phyloP scores from a whole-genome alignment of 37 sponge, comb jelly and placozoan species.

The Chondrosia reniformis region DNA sequence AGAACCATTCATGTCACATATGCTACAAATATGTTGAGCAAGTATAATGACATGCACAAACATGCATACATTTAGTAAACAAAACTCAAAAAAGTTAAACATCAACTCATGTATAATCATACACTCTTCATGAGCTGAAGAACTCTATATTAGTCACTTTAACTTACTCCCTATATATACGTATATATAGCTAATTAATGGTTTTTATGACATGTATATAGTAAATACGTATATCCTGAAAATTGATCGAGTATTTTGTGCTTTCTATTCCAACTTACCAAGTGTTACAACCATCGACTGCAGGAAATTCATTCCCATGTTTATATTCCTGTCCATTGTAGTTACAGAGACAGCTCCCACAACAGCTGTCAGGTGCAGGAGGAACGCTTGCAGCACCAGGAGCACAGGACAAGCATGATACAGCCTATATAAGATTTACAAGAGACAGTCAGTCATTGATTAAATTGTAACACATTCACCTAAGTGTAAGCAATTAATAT shows the following conservation, averaged over 20 bases:
- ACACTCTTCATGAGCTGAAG: too few species aligned
- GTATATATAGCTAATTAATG: too few species aligned
- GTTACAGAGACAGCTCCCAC: background rate
- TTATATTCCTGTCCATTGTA: background rate
- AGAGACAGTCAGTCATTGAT: too few species aligned
- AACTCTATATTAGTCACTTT: too few species aligned
- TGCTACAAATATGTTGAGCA: too few species aligned
- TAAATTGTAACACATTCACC: too few species aligned
- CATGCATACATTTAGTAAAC: background rate
- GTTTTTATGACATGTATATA: background rate
- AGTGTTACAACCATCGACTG: slow-evolving; percentile 1
- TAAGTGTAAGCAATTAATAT: background rate
- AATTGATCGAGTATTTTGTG: background rate
- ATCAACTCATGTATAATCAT: background rate
- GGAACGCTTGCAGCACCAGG: background rate
- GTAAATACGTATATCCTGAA: background rate
- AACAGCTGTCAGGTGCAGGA: background rate
- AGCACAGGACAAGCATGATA: too few species aligned
- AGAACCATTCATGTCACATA: too few species aligned
- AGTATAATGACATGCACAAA: background rate
- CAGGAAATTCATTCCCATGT: background rate
- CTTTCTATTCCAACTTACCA: background rate
- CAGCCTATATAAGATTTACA: too few species aligned
- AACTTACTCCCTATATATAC: too few species aligned
- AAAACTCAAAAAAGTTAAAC: background rate